Percentiles rank a stretch among this genome's conserved stretches.
These are phyloP conservation scores for Jaculus jaculus DNA, from an alignment of 2,113 vertebrate species.

Conservation along the genomic window DNA sequence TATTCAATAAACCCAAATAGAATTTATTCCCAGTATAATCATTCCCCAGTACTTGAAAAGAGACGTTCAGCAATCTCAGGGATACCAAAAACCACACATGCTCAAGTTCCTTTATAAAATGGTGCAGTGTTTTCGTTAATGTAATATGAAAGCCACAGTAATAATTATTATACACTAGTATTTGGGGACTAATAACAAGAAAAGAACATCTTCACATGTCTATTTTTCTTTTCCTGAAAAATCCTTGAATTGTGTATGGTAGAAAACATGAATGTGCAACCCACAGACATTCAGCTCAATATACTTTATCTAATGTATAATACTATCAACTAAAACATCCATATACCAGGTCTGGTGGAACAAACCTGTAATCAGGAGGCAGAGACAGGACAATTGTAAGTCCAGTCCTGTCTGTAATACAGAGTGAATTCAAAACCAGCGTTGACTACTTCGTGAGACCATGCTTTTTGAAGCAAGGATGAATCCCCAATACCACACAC, in stretches of 20 bases:
- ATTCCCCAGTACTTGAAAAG: not conserved
- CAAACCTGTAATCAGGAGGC: not conserved
- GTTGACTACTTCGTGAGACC: not conserved
- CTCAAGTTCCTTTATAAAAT: not conserved
- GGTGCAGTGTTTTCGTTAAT: not conserved
- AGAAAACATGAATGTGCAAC: not conserved
- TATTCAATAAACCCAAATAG: not conserved
- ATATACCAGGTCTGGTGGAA: not conserved
- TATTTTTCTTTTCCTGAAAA: not conserved
- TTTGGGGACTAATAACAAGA: not conserved
- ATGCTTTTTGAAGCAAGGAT: too few species aligned
- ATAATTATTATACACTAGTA: not conserved
- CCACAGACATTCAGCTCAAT: rapidly evolving
- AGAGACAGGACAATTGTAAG: not conserved
- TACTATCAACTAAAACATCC: not conserved
- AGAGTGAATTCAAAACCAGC: not conserved
- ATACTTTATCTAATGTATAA: not conserved
- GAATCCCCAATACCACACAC: not conserved
- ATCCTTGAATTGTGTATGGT: not conserved
- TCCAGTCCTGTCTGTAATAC: not conserved
- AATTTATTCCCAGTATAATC: not conserved
- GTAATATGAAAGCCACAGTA: not conserved
- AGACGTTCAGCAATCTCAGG: not conserved
- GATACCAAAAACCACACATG: not conserved
- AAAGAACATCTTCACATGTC: not conserved